Evolutionary conservation across 2,113 vertebrate genomes (phyloP).

Genomic region (Carassius carassius): DNA sequence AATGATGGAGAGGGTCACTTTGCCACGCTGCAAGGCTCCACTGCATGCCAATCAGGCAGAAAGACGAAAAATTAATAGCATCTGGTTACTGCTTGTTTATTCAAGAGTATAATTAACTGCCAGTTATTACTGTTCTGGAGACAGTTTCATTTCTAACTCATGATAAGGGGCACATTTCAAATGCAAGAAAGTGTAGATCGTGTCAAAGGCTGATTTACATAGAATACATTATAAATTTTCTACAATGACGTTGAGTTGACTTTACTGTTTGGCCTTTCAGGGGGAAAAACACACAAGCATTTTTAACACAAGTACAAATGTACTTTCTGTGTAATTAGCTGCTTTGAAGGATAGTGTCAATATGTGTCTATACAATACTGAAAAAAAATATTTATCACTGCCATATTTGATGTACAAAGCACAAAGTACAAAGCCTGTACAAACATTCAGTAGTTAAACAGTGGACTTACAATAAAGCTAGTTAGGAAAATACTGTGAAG

Average conservation of each 20-base stretch:
- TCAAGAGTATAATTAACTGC: constrained; percentile 43
- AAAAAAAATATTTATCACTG: background rate
- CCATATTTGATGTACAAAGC: constrained; percentile 18
- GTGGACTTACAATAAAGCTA: constrained; percentile 5
- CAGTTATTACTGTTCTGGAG: constrained; percentile 39
- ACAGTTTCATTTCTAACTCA: constrained; percentile 19
- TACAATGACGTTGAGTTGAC: background rate
- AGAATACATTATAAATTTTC: constrained; percentile 11
- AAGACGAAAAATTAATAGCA: constrained; percentile 26
- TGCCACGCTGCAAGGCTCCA: constrained; percentile 29
- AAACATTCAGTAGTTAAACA: background rate
- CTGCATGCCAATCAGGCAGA: constrained; percentile 40
- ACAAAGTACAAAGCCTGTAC: constrained; percentile 2
- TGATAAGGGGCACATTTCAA: constrained; percentile 24
- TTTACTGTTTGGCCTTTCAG: background rate
- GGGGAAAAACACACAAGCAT: background rate
- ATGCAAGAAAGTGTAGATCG: background rate
- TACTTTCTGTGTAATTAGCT: background rate
- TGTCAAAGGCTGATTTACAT: background rate
- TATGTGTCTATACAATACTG: background rate
- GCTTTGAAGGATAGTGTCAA: background rate
- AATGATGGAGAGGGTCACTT: constrained; percentile 43
- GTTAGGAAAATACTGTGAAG: background rate
- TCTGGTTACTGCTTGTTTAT: constrained; percentile 40
- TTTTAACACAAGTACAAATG: background rate